phyloP scores from a whole-genome alignment of 2,797 vertebrate species.

The Masticophis lateralis region DNA sequence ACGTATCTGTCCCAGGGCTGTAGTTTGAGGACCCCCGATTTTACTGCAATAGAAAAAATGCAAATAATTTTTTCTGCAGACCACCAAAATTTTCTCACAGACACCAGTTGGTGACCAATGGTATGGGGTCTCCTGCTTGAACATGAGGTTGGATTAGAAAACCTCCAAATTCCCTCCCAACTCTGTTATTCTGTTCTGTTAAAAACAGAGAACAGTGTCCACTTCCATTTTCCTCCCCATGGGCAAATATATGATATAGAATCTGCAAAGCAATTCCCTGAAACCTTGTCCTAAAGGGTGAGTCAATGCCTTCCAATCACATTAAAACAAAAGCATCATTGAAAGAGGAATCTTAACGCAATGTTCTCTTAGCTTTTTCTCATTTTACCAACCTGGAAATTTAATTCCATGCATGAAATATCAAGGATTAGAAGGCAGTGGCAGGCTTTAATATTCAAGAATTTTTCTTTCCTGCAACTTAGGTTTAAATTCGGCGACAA shows the following conservation, averaged over 20 bases:
- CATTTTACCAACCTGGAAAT: conserved; percentile 30
- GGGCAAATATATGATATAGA: not conserved
- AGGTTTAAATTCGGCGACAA: rapidly evolving
- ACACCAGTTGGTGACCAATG: too few species aligned
- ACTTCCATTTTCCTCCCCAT: not conserved
- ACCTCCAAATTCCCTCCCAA: not conserved
- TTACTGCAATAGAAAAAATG: too few species aligned
- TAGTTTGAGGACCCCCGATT: too few species aligned
- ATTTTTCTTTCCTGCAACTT: not conserved
- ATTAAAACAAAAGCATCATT: conserved; percentile 23
- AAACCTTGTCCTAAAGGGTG: conserved; percentile 36
- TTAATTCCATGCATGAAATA: conserved; percentile 26
- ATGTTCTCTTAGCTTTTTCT: conserved; percentile 10
- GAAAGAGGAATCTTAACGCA: conserved; percentile 31
- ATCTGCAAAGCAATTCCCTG: conserved; percentile 8
- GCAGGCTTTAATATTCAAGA: not conserved
- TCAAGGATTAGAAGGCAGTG: conserved; percentile 11
- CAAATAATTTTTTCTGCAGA: too few species aligned
- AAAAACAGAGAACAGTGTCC: not conserved
- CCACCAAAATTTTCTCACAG: too few species aligned
- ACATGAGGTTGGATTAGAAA: not conserved
- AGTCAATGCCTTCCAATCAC: conserved; percentile 33
- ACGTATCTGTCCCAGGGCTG: too few species aligned
- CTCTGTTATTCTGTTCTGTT: not conserved
- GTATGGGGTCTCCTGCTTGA: not conserved